Percentiles rank a stretch among this genome's conserved stretches.
phyloP scores from a whole-genome alignment of 2,797 vertebrate genomes.

The Ctenosaura bakeri region DNA sequence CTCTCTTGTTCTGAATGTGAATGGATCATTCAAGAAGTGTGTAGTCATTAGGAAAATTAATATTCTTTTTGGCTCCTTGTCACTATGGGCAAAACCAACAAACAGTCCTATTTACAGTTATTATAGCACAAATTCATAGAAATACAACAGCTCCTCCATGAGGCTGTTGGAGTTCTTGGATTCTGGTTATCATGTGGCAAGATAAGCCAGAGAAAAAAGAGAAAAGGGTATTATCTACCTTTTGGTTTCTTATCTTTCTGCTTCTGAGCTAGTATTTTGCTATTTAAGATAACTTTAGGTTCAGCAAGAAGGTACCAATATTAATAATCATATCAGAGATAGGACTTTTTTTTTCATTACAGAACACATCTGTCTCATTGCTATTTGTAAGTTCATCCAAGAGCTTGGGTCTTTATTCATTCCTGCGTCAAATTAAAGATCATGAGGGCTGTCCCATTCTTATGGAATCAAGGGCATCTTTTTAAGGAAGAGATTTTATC shows the following conservation, averaged over 20 bases:
- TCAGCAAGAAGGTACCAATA: neutral
- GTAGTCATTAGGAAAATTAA: neutral
- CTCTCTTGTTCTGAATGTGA: constrained; percentile 4
- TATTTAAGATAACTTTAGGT: neutral
- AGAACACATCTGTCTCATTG: neutral
- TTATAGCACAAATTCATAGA: neutral
- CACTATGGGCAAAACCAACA: neutral
- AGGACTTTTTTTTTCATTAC: neutral
- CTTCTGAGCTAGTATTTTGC: neutral
- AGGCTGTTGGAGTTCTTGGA: neutral
- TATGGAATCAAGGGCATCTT: neutral
- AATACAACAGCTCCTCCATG: neutral
- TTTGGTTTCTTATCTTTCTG: neutral
- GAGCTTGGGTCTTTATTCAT: neutral
- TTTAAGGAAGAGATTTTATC: neutral
- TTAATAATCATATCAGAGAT: neutral
- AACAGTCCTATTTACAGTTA: neutral
- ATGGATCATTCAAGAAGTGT: neutral
- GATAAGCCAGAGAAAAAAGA: neutral
- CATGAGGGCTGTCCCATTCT: neutral
- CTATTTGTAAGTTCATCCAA: neutral
- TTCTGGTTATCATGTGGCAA: neutral
- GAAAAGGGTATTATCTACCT: neutral
- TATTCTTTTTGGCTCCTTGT: neutral
- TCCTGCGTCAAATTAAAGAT: neutral